Conservation (phyloP, 2,888 invertebrate genomes). For the Caenorhabditis drosophilae region DNA sequence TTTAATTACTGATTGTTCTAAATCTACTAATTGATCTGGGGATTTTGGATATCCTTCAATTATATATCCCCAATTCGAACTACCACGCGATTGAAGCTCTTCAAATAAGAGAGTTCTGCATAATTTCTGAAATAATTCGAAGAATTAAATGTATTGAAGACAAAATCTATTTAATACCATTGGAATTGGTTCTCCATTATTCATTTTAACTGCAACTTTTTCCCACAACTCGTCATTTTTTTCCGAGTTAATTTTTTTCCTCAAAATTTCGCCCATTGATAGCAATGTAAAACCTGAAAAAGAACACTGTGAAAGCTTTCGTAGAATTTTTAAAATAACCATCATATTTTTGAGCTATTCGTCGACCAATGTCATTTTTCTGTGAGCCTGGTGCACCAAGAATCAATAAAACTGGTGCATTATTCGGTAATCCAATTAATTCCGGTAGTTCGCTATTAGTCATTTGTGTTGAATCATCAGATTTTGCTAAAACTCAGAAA, state of each 20-base stretch:
- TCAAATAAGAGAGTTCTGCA: slow-evolving; percentile 69
- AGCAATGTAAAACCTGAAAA: slow-evolving; percentile 36
- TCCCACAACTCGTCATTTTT: slow-evolving; percentile 63
- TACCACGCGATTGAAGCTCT: slow-evolving; percentile 61
- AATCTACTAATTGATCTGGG: slow-evolving; percentile 65
- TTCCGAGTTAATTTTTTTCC: slow-evolving; percentile 61
- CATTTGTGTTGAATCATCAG: not conserved
- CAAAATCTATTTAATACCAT: slow-evolving; percentile 42
- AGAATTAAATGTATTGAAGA: not conserved
- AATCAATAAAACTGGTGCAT: slow-evolving; percentile 65
- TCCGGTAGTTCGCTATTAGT: slow-evolving; percentile 21
- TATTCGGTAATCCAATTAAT: slow-evolving; percentile 49
- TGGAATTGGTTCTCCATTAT: slow-evolving; percentile 66
- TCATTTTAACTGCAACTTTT: slow-evolving; percentile 67
- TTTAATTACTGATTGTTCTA: not conserved
- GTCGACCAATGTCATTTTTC: slow-evolving; percentile 59
- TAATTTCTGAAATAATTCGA: slow-evolving; percentile 68
- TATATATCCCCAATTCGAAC: slow-evolving; percentile 70
- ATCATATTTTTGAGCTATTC: slow-evolving; percentile 67
- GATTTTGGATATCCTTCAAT: slow-evolving; percentile 72
- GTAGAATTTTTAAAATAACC: slow-evolving; percentile 32
- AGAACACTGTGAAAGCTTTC: too few relatives aligned
- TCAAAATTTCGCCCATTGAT: slow-evolving; percentile 69
- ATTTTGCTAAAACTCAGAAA: slow-evolving; percentile 11
- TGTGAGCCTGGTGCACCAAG: slow-evolving; percentile 69